A percentile compares a stretch with the other conserved stretches of the same genome.
phyloP scores from a whole-genome alignment of 2,113 vertebrate species.

The Cairina moschata region DNA sequence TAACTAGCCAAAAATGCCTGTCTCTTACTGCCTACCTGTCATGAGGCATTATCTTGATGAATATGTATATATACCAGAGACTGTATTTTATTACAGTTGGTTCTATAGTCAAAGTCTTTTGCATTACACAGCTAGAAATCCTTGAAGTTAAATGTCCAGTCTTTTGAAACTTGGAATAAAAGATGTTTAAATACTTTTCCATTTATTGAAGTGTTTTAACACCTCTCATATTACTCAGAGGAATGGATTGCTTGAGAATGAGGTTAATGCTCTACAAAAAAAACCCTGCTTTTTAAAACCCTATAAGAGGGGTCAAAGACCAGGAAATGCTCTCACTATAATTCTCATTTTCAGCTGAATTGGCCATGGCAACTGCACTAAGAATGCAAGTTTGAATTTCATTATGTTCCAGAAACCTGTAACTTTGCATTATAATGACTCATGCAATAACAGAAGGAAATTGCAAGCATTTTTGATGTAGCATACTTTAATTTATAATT shows the following conservation, averaged over 20 bases:
- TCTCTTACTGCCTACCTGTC: not conserved
- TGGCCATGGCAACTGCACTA: conserved; percentile 69
- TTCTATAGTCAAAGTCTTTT: conserved; percentile 39
- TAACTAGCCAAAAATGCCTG: not conserved
- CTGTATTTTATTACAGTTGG: conserved; percentile 44
- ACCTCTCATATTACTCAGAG: conserved; percentile 65
- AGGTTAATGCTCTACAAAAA: conserved; percentile 71
- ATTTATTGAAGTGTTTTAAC: conserved; percentile 69
- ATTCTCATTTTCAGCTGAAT: conserved; percentile 80
- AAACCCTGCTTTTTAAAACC: conserved; percentile 73
- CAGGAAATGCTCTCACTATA: conserved; percentile 76
- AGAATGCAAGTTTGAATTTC: conserved; percentile 78
- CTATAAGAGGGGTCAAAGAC: conserved; percentile 77
- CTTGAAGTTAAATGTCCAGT: conserved; percentile 49
- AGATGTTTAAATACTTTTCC: conserved; percentile 67
- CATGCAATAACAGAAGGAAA: conserved; percentile 63
- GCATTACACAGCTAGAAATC: conserved; percentile 46
- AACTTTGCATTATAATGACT: conserved; percentile 79
- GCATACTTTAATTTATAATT: conserved; percentile 74
- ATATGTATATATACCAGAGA: conserved; percentile 4
- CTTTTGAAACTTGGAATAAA: conserved; percentile 67
- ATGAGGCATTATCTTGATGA: not conserved
- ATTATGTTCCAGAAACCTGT: conserved; percentile 75
- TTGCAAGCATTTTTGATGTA: conserved; percentile 58
- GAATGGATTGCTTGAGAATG: conserved; percentile 67